Evolutionary conservation across 2,888 invertebrate species (phyloP).

Genomic region (Fissipunctia ypsillon): DNA sequence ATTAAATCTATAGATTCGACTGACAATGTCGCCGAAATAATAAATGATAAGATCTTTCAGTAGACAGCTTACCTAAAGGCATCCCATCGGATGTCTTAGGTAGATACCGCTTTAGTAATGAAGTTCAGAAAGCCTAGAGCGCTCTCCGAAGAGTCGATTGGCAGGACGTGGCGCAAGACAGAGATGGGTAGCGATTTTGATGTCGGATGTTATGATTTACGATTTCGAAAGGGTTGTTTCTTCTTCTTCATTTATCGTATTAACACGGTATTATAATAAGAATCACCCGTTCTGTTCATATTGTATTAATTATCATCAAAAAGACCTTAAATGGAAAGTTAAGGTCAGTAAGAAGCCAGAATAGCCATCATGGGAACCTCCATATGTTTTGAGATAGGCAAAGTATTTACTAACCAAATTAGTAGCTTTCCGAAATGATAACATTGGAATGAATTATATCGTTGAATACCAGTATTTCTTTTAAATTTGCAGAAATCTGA

Average conservation of each 20-base stretch:
- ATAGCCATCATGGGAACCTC: background rate
- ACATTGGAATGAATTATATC: background rate
- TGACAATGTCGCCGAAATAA: background rate
- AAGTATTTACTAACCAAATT: no score
- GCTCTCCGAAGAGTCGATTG: constrained; percentile 47
- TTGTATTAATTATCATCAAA: background rate
- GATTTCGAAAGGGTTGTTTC: background rate
- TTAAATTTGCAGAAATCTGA: background rate
- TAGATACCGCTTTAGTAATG: constrained; percentile 38
- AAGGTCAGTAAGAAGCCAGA: background rate
- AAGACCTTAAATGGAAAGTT: no score
- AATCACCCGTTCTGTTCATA: background rate
- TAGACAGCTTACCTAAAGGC: background rate
- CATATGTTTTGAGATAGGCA: background rate
- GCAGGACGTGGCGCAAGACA: constrained; percentile 35
- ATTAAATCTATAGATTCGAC: background rate
- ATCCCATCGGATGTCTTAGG: constrained; percentile 32
- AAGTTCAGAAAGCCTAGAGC: constrained; percentile 48
- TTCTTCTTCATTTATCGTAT: background rate
- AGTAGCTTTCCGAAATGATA: no score
- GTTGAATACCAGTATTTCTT: background rate
- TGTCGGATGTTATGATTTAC: background rate
- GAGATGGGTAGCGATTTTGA: constrained; percentile 16
- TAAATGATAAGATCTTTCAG: constrained; percentile 10
- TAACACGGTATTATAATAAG: background rate